Evolutionary conservation across 1,140 invertebrate species (phyloP).

Genomic region (Catajapyx aquilonaris): DNA sequence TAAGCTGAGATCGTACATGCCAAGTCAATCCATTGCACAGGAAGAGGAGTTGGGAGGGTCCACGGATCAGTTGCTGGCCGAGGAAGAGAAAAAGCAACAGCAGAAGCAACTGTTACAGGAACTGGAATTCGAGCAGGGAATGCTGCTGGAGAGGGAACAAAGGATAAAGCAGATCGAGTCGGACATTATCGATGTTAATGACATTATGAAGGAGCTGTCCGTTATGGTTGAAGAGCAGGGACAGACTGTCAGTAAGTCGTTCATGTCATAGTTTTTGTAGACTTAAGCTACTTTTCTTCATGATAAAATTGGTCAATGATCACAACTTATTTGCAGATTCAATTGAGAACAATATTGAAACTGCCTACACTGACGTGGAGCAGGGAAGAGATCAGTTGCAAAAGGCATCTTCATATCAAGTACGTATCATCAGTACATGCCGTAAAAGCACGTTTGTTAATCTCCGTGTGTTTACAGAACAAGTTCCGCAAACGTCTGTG

Average conservation of each 20-base stretch:
- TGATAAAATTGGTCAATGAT: no score
- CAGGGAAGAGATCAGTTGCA: slow-evolving; percentile 48
- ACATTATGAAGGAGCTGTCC: slow-evolving; percentile 76
- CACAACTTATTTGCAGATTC: slow-evolving; percentile 46
- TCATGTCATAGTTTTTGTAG: no score
- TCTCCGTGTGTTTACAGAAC: slow-evolving; percentile 17
- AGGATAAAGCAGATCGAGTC: slow-evolving; percentile 53
- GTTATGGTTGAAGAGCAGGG: slow-evolving; percentile 60
- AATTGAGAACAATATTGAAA: slow-evolving; percentile 72
- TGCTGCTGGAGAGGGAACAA: slow-evolving; percentile 47
- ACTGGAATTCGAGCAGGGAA: slow-evolving; percentile 51
- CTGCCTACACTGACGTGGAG: slow-evolving; percentile 51
- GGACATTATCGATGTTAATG: slow-evolving; percentile 73
- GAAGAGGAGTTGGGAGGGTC: slow-evolving; percentile 15
- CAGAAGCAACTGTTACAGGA: slow-evolving; percentile 26
- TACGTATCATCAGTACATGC: no score
- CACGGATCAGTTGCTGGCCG: slow-evolving; percentile 12
- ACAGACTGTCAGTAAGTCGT: slow-evolving; percentile 52
- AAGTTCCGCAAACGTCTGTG: slow-evolving; percentile 46
- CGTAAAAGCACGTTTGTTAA: no score
- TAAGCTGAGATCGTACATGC: slow-evolving; percentile 52
- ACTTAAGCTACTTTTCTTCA: no score
- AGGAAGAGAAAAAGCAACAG: slow-evolving; percentile 17
- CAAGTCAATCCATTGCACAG: no score
- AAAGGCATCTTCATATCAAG: slow-evolving; percentile 55